These are phyloP conservation scores for Antheraea assamensis DNA, from an alignment of 2,888 invertebrate species.

Conservation along the genomic window DNA sequence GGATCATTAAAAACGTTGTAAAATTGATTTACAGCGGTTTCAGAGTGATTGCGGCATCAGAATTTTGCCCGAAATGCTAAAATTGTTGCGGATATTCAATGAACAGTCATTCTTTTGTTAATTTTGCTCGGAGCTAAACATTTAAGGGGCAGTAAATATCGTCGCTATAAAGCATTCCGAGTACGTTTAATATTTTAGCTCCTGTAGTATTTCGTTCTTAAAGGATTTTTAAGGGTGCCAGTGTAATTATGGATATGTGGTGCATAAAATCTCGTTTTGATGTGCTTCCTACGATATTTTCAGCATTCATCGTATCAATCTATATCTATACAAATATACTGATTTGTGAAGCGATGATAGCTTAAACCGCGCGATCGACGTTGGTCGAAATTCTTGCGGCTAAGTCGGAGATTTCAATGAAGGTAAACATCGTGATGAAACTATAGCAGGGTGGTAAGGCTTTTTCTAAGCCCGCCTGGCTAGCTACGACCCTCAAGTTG, in stretches of 20 bases:
- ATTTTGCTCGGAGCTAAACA: slow-evolving; percentile 67
- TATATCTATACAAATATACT: too few relatives aligned
- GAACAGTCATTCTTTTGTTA: slow-evolving; percentile 74
- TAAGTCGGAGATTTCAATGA: too few relatives aligned
- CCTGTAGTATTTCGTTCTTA: slow-evolving; percentile 28
- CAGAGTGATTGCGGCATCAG: slow-evolving; percentile 61
- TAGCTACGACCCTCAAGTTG: too few relatives aligned
- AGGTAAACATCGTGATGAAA: too few relatives aligned
- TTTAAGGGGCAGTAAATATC: slow-evolving; percentile 73
- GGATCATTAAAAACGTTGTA: slow-evolving; percentile 73
- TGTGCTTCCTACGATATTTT: neutral
- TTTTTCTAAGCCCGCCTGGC: too few relatives aligned
- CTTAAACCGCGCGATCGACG: too few relatives aligned
- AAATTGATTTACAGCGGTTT: slow-evolving; percentile 71
- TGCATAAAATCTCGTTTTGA: neutral
- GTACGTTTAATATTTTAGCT: slow-evolving; percentile 60
- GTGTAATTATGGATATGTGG: slow-evolving; percentile 12
- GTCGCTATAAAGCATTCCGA: slow-evolving; percentile 61
- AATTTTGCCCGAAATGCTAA: slow-evolving; percentile 58
- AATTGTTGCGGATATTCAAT: slow-evolving; percentile 68
- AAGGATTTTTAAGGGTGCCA: slow-evolving; percentile 17
- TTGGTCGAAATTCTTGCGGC: too few relatives aligned
- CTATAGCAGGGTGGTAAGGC: too few relatives aligned
- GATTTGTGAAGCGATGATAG: too few relatives aligned
- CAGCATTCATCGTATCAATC: too few relatives aligned